A percentile compares a stretch with the other conserved stretches of the same genome.
These are phyloP conservation scores for Cyclophora punctaria DNA, from an alignment of 2,888 invertebrate genomes.

Conservation along the genomic window DNA sequence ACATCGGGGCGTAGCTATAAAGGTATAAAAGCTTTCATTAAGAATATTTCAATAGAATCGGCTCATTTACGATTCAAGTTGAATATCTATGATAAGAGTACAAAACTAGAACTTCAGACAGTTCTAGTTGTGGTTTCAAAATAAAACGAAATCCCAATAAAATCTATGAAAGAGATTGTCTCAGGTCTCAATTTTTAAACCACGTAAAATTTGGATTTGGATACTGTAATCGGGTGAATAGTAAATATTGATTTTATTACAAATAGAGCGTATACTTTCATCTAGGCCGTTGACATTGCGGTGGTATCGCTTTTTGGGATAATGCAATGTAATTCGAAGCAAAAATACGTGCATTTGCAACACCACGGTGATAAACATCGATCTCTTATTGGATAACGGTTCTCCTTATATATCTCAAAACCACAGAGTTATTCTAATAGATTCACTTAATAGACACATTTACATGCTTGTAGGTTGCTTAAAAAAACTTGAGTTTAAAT, in stretches of 20 bases:
- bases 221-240: neutral
- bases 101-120: no score
- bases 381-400: constrained; percentile 59
- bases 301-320: constrained; percentile 37
- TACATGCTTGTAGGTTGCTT: constrained; percentile 6
- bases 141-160: no score
- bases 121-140: no score
- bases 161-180: no score
- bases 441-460: constrained; percentile 20
- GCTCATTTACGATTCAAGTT: no score
- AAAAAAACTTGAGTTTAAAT: no score
- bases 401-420: constrained; percentile 24
- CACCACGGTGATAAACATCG: constrained; percentile 23
- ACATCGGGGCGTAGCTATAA: no score
- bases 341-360: constrained; percentile 49
- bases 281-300: constrained; percentile 38
- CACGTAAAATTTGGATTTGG: no score
- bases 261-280: constrained; percentile 51
- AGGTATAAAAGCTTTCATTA: no score
- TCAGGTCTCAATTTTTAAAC: no score
- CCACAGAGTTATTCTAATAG: constrained; percentile 36
- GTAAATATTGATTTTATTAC: constrained; percentile 15
- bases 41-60: no score
- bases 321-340: constrained; percentile 39
- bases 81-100: no score